Evolutionary conservation across 2,113 vertebrate genomes (phyloP), one percentile per base, ranked within the genome.

Genomic region (Catharus bicknelli): DNA sequence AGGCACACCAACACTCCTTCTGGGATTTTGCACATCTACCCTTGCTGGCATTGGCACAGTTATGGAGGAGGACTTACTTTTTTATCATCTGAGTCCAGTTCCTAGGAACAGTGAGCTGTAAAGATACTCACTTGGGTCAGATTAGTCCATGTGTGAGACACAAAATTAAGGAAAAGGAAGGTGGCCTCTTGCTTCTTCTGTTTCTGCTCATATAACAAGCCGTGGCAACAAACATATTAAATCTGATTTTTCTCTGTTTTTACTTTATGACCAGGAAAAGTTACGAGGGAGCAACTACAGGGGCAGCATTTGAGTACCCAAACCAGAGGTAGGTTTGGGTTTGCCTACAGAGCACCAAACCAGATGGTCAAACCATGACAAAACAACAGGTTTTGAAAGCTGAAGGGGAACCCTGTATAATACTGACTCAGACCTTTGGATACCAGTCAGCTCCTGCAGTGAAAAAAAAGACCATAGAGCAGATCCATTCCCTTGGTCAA

Each of bases 101-200:
- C 1, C 0, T n/a, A 42, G 62, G 47, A 76, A 75, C 34, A 53
- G 0, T 0, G 3, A 79, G 20, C 20, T 68, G 10, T 70, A 59
- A 68, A 59, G 26, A 30, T 47, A 38, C 23, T 79, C 16, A 50
- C 17, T n/a, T 40, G 5, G 23, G 4, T 63, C 38, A n/a, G 9
- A 15, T 57, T n/a, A 48, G 13, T 23, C 42, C n/a, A 5, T 8
- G 9, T 43, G 20, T 53, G 68, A 58, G 16, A 38, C 25, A 42
- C 32, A 82, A 75, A 57, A 30, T 47, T 40, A 62, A 42, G 51
- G 57, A 70, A 58, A 72, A 18, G 11, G 43, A 63, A 36, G 4
- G 15, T 32, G n/a, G 30, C 16, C 12, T 61, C 72, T 55, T 40
- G 30, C 47, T 69, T 48, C 21, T 12, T 54, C 23, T 69, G 7